Evolutionary conservation across 2,888 invertebrate genomes (phyloP), one percentile per base, ranked within the genome.

Genomic region (Helicoverpa assulta): DNA sequence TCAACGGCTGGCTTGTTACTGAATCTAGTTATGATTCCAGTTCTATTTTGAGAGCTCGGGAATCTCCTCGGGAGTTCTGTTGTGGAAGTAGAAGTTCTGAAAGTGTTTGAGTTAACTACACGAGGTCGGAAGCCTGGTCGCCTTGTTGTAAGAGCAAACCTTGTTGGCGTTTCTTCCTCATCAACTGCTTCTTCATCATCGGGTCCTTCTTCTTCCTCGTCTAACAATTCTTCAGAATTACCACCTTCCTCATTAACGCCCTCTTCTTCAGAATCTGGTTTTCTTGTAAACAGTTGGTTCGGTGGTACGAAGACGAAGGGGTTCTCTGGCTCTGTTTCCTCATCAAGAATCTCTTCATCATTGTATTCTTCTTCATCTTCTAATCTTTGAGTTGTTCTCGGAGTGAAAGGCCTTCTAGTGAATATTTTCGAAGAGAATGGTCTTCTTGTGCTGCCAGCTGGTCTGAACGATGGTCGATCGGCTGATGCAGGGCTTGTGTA

Each of bases 401-500:
- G 88, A 16, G 95, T 93, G 56, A 93, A 94, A 14, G 95, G 94
- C 84, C 90, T 88, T 80, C 95, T 91, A 3, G 93, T 92, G 63
- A 94, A 93, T 33, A 91, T 86, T 80, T 91, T 88, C 4, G 89
- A 89, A 29, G 92, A 88, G 67, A 94, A 93, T 33, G 94, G 95
- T 83, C 92, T 89, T 80, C 92, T 91, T 6, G 94, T 90, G n/a
- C 47, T 70, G 21, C 56, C 74, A 21, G 86, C 80, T 57, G 91
- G 88, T 78, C 85, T 90, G 55, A 93, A 89, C 19, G 90, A 83
- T 50, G 90, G 88, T 80, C 90, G 90, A 8, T 93, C 93, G 40
- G 89, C 85, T 7, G 94, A 88, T 4, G 94, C 85, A 50, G 96
- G 96, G 63, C 95, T 96, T 18, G 96, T 96, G 59, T 95, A 96